Conservation (phyloP, 2,888 invertebrate species). For the Exocentrus adspersus region DNA sequence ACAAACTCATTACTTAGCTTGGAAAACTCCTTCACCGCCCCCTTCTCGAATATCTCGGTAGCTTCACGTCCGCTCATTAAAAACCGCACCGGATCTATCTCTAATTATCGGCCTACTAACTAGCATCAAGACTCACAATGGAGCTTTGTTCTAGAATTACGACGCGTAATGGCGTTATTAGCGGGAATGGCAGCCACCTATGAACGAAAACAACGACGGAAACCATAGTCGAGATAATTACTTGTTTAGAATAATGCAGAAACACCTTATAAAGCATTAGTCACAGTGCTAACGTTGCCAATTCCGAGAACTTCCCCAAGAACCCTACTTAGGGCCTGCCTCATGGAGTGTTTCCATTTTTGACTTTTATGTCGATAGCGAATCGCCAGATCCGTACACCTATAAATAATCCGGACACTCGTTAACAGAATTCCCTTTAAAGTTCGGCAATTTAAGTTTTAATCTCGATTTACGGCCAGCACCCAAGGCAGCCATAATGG, state of each 20-base stretch:
- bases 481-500: slow-evolving; percentile 50
- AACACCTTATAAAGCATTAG: too few species aligned
- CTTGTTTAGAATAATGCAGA: too few species aligned
- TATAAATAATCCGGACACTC: slow-evolving; percentile 37
- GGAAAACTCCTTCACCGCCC: too few species aligned
- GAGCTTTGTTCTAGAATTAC: slow-evolving; percentile 16
- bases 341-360: too few species aligned
- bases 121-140: slow-evolving; percentile 9
- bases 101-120: slow-evolving; percentile 16
- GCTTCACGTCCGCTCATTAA: slow-evolving; percentile 12
- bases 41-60: background rate
- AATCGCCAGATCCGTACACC: background rate
- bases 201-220: background rate
- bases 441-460: slow-evolving; percentile 57
- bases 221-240: too few species aligned
- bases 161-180: background rate
- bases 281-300: too few species aligned
- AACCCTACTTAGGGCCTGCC: too few species aligned
- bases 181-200: background rate
- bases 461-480: slow-evolving; percentile 55
- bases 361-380: too few species aligned
- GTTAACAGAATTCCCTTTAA: slow-evolving; percentile 50
- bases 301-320: too few species aligned
- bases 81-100: slow-evolving; percentile 15
- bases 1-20: too few species aligned